A percentile compares a stretch with the other conserved stretches of the same genome.
Conservation (phyloP, 1,140 invertebrate species). For the Zaprionus ghesquierei region DNA sequence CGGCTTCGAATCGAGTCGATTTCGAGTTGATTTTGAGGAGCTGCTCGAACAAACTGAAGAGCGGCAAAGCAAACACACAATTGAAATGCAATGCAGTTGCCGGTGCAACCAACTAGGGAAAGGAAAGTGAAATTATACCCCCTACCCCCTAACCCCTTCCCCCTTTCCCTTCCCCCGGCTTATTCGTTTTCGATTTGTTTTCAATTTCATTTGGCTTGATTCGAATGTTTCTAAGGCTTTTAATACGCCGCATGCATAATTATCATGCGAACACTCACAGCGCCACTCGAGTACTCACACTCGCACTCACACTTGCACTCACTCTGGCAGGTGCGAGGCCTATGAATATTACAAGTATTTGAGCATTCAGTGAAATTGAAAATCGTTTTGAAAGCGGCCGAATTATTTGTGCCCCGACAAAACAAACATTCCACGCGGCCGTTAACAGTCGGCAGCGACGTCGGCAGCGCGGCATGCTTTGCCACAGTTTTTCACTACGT, state of each 20-base stretch:
- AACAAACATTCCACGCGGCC: slow-evolving; percentile 63
- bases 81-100: slow-evolving; percentile 44
- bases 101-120: slow-evolving; percentile 58
- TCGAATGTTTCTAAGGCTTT: slow-evolving; percentile 70
- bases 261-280: slow-evolving; percentile 47
- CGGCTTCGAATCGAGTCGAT: slow-evolving; percentile 34
- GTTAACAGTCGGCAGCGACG: slow-evolving; percentile 45
- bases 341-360: slow-evolving; percentile 35
- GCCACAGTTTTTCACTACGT: slow-evolving; percentile 55
- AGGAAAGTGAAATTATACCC: slow-evolving; percentile 73
- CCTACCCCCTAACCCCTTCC: slow-evolving; percentile 3
- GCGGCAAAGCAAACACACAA: slow-evolving; percentile 28
- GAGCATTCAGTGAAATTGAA: slow-evolving; percentile 70
- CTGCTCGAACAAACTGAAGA: slow-evolving; percentile 53
- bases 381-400: slow-evolving; percentile 75
- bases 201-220: slow-evolving; percentile 62
- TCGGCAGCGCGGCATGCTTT: slow-evolving; percentile 54
- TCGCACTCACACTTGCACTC: slow-evolving; percentile 4
- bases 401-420: slow-evolving; percentile 61
- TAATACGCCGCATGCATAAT: slow-evolving; percentile 72
- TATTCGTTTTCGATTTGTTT: slow-evolving; percentile 63
- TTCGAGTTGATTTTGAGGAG: slow-evolving; percentile 19
- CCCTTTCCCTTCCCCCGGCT: background rate
- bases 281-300: slow-evolving; percentile 10
- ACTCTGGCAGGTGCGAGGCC: slow-evolving; percentile 36